Evolutionary conservation across 2,113 vertebrate species (phyloP), one percentile per base, ranked within the genome.

Genomic region (Cryptomyrus ogoouensis): DNA sequence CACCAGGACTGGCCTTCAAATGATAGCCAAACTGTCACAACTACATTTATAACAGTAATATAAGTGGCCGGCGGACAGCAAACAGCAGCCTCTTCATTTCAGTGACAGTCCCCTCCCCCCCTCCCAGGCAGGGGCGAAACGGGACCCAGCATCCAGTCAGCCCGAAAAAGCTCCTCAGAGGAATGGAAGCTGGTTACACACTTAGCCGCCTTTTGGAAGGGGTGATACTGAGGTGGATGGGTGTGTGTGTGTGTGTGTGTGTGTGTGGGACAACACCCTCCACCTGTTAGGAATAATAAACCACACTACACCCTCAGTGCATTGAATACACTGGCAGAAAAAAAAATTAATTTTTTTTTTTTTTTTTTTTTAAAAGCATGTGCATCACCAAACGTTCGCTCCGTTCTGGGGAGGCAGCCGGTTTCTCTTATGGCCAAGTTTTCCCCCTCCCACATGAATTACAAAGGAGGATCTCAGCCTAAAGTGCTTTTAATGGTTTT

Each of bases 301-400:
- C 46, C 5, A 50, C 4, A 27, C 8, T 21, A 50, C 10, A 13
- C 8, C n/a, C 90, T 90, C 89, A 87, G 46, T 91, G 44, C 90
- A 93, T 92, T 92, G 92, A 94, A 90, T 56, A 89, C 50, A 88
- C 88, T 92, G 91, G 89, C 91, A 86, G 91, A 93, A 93, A n/a
- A n/a, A n/a, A n/a, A n/a, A n/a, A n/a, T n/a, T n/a, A n/a, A n/a
- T n/a, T 35, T 35, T 35, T 35, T 35, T 35, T 58, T 47, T 47
- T 47, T 47, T 17, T 52, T 52, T 5, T 53, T 53, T 53, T 19
- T 5, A 1, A 19, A 53, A 50, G 6, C 7, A 2, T 31, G 27
- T 3, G 4, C 70, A 35, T 74, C 27, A 35, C 27, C 12, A 35
- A 35, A 4, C 15, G 0, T 1, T 0, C 5, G 31, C 12, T 74